Conservation (phyloP, 53 echinoderm and acorn worm species). For the Astropecten irregularis region DNA sequence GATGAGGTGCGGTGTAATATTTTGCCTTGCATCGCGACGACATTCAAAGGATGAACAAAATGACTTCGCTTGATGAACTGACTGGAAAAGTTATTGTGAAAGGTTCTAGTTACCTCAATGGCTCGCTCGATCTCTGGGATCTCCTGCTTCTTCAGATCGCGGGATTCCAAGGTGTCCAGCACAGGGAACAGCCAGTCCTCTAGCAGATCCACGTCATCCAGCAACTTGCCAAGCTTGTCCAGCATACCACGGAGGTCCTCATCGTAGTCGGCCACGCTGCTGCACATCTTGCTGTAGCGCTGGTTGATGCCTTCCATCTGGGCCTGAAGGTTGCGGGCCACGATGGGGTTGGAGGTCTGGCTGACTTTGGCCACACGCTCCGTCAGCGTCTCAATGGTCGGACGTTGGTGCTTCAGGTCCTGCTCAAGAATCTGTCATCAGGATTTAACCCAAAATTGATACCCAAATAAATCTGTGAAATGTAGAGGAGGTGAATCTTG, state of each 20-base stretch:
- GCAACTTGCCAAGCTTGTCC: conserved; percentile 70
- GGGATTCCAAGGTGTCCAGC: conserved; percentile 84
- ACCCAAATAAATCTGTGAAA: too few species aligned
- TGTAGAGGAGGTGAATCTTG: too few species aligned
- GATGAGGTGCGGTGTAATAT: too few species aligned
- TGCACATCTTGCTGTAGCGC: conserved; percentile 71
- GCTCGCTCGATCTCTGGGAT: conserved; percentile 87
- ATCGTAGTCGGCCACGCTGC: conserved; percentile 55
- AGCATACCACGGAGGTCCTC: conserved; percentile 84
- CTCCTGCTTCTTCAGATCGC: conserved; percentile 91
- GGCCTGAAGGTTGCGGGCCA: conserved; percentile 75
- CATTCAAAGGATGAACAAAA: too few species aligned
- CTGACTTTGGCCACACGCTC: conserved; percentile 71
- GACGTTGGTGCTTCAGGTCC: conserved; percentile 82
- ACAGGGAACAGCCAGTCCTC: conserved; percentile 98
- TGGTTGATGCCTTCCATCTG: conserved; percentile 80
- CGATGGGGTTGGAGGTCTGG: conserved; percentile 80
- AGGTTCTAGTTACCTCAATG: conserved; percentile 61
- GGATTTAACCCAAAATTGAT: too few species aligned
- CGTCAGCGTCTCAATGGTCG: conserved; percentile 78
- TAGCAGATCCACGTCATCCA: conserved; percentile 85
- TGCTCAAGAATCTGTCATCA: conserved; percentile 82
- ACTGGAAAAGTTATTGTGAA: too few species aligned
- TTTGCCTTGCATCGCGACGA: too few species aligned
- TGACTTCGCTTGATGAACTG: too few species aligned